Percentiles rank a stretch among this genome's conserved stretches.
Conservation (phyloP, 2,797 vertebrate species). For the Coilia nasus region DNA sequence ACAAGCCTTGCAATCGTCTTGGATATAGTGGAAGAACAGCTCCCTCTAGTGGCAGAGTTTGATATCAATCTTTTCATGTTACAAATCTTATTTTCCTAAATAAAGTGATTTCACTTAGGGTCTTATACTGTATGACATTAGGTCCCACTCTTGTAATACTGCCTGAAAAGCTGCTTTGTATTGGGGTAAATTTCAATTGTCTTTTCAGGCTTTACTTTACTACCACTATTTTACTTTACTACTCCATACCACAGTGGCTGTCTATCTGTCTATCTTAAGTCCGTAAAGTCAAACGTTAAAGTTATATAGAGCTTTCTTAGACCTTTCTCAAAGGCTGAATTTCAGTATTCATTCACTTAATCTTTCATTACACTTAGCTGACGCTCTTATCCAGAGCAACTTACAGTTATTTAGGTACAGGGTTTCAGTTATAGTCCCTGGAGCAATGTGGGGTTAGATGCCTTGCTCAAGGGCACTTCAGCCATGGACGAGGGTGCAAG, state of each 20-base stretch:
- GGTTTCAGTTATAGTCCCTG: no score
- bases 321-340: neutral
- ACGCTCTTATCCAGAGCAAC: no score
- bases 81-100: neutral
- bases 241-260: neutral
- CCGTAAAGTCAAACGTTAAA: no score
- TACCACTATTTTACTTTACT: no score
- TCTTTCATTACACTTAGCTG: no score
- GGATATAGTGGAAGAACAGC: neutral
- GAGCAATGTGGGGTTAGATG: no score
- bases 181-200: neutral
- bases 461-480: no score
- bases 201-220: neutral
- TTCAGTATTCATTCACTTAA: neutral
- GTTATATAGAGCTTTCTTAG: no score
- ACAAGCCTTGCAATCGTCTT: neutral
- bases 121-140: neutral
- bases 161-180: neutral
- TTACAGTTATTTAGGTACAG: no score
- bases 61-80: neutral
- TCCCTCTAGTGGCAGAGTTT: constrained; percentile 30
- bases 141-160: neutral
- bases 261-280: no score
- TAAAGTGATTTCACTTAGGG: neutral
- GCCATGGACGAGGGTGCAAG: no score